Conservation (phyloP, 2,113 vertebrate species). For the Furnarius figulus region DNA sequence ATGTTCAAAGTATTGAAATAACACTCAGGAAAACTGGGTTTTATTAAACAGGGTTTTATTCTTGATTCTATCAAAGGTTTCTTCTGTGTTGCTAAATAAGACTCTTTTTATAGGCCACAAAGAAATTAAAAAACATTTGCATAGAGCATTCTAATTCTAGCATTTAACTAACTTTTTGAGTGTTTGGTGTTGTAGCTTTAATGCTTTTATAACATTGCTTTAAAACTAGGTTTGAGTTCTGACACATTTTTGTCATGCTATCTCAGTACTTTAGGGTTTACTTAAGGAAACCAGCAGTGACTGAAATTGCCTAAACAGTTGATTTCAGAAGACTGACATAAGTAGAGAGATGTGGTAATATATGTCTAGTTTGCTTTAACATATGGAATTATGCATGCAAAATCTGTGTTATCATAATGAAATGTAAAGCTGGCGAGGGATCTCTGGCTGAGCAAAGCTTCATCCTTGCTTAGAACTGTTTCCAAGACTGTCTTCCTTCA, state of each 20-base stretch:
- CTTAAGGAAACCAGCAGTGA: background rate
- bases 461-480: background rate
- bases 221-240: background rate
- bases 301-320: background rate
- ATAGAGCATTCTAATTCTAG: background rate
- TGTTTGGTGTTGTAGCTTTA: background rate
- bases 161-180: background rate
- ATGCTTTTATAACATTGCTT: background rate
- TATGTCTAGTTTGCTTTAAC: background rate
- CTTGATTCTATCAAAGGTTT: background rate
- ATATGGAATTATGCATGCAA: background rate
- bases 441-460: background rate
- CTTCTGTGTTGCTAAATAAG: background rate
- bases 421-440: background rate
- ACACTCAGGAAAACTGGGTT: background rate
- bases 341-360: background rate
- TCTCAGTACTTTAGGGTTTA: background rate
- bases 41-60: background rate
- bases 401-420: background rate
- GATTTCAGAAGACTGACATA: background rate
- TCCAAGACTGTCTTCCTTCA: background rate
- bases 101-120: background rate
- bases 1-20: slow-evolving; percentile 21
- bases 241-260: background rate
- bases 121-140: background rate